Conservation (phyloP, 2,888 invertebrate species). For the Anarsia innoxiella region DNA sequence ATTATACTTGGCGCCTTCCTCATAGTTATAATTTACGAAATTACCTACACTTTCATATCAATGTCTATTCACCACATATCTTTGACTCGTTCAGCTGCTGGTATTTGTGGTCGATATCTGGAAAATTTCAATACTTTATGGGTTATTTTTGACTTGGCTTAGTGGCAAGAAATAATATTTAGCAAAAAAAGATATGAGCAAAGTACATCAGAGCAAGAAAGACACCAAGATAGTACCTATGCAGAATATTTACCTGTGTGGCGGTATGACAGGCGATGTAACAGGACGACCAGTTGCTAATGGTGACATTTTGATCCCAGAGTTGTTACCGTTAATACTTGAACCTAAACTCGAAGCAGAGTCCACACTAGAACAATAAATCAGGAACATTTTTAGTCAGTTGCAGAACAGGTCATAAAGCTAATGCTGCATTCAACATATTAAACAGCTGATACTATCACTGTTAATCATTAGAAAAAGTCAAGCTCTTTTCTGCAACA, state of each 20-base stretch:
- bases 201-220: too few relatives aligned
- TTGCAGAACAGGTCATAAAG: too few relatives aligned
- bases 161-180: too few relatives aligned
- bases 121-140: too few relatives aligned
- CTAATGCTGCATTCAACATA: too few relatives aligned
- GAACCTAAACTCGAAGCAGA: slow-evolving; percentile 77
- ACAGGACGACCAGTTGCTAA: slow-evolving; percentile 40
- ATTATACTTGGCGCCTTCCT: slow-evolving; percentile 11
- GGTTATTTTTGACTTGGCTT: too few relatives aligned
- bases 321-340: slow-evolving; percentile 74
- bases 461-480: too few relatives aligned
- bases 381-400: neutral
- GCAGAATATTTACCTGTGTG: slow-evolving; percentile 62
- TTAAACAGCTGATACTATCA: too few relatives aligned
- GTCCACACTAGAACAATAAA: slow-evolving; percentile 44
- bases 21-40: slow-evolving; percentile 6
- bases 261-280: slow-evolving; percentile 38
- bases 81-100: slow-evolving; percentile 67
- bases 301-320: slow-evolving; percentile 70
- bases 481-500: too few relatives aligned
- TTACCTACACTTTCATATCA: slow-evolving; percentile 11
- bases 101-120: slow-evolving; percentile 67
- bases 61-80: slow-evolving; percentile 71
- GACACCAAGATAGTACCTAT: too few relatives aligned
- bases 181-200: too few relatives aligned